These are phyloP conservation scores for Lasioglossum malachurum DNA, from an alignment of 2,888 invertebrate species.

Conservation along the genomic window DNA sequence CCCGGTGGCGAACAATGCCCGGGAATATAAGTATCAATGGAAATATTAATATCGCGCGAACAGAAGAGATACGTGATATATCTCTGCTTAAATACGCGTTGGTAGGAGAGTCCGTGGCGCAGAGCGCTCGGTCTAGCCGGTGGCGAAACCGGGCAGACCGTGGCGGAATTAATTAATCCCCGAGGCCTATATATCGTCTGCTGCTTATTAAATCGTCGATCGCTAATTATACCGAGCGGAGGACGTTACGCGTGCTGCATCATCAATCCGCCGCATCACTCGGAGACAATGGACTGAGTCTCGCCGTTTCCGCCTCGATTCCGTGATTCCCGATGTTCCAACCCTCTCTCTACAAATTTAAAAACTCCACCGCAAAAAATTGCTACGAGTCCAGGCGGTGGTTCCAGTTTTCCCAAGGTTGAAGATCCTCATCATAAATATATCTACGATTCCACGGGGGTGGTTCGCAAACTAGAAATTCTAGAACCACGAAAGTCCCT, in stretches of 20 bases:
- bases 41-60: slow-evolving; percentile 44
- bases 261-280: slow-evolving; percentile 50
- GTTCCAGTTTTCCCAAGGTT: not conserved
- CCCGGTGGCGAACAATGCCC: slow-evolving; percentile 29
- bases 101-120: slow-evolving; percentile 29
- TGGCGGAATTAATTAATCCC: slow-evolving; percentile 70
- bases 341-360: not conserved
- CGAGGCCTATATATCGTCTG: slow-evolving; percentile 52
- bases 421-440: not conserved
- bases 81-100: slow-evolving; percentile 48
- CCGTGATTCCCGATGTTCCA: not conserved
- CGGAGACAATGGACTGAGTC: slow-evolving; percentile 8
- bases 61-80: slow-evolving; percentile 39
- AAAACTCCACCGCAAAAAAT: not conserved
- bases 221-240: slow-evolving; percentile 73
- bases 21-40: slow-evolving; percentile 48
- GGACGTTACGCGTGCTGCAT: slow-evolving; percentile 56
- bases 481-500: not conserved
- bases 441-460: not conserved
- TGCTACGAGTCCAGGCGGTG: not conserved
- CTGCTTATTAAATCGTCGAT: slow-evolving; percentile 71
- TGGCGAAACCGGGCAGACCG: slow-evolving; percentile 36
- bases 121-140: slow-evolving; percentile 5
- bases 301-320: slow-evolving; percentile 17
- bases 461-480: not conserved